Evolutionary conservation across 1,140 invertebrate genomes (phyloP).

Genomic region (Gerris buenoi): DNA sequence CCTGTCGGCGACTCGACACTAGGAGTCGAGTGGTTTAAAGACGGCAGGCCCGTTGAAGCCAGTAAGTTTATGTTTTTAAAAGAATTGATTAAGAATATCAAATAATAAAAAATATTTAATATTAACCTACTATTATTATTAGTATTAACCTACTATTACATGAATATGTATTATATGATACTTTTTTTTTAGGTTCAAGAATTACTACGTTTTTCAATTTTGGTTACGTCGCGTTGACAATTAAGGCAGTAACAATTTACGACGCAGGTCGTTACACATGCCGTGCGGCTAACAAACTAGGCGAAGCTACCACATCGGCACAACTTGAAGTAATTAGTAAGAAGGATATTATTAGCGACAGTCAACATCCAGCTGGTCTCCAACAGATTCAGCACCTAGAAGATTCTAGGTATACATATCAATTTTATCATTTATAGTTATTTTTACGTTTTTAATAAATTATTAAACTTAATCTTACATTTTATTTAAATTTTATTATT

Average conservation of each 20-base stretch:
- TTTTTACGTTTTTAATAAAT: too few species aligned
- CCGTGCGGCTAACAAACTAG: constrained; percentile 69
- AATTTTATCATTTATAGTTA: constrained; percentile 7
- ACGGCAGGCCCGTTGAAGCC: constrained; percentile 76
- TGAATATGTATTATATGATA: too few species aligned
- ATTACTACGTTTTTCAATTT: constrained; percentile 93
- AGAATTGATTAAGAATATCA: too few species aligned
- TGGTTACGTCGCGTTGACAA: constrained; percentile 88
- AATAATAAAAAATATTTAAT: too few species aligned
- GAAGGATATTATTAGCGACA: constrained; percentile 65
- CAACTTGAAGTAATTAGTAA: constrained; percentile 73
- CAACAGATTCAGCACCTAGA: constrained; percentile 80
- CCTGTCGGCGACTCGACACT: constrained; percentile 83
- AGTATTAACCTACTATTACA: too few species aligned
- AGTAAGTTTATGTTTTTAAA: too few species aligned
- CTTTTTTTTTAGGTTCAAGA: constrained; percentile 70
- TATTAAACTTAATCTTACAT: too few species aligned
- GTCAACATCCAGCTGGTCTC: constrained; percentile 70
- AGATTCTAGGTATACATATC: constrained; percentile 55
- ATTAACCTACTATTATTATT: too few species aligned
- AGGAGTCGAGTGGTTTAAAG: constrained; percentile 88
- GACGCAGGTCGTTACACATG: constrained; percentile 88
- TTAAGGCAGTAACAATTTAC: constrained; percentile 77
- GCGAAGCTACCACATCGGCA: constrained; percentile 75
- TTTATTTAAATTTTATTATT: constrained; percentile 7